Evolutionary conservation across 2,888 invertebrate species (phyloP), one percentile per base, ranked within the genome.

Genomic region (Eupelmus urozonus): DNA sequence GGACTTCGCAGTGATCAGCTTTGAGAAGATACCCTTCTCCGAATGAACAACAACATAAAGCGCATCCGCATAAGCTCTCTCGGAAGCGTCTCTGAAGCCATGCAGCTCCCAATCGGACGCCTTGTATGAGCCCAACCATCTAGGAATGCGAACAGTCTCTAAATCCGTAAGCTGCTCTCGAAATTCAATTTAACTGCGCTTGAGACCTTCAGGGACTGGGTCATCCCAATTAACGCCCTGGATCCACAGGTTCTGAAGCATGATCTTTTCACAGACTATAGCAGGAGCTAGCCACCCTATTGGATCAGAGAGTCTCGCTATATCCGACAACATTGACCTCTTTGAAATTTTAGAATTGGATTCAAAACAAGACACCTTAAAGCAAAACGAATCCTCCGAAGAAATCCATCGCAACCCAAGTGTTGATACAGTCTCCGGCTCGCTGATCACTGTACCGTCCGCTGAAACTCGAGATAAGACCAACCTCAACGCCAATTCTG

Each of bases 81-180:
- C 65, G 1, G 65, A 65, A 7, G 65, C 49, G n/a, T 65, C 49
- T 9, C 42, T 42, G 13, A 62, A 66, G 0, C 66, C 9, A 20
- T 66, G 66, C 18, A 66, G 2, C 0, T n/a, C 1, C 34, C 66
- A 66, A 1, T 27, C 1, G 0, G 66, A 34, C 7, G 9, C 1
- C 1, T 13, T 29, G 27, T 16, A 25, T 2, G 27, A 16, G 13
- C 16, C 29, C 13, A 27, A 11, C 25, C 25, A 57, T 1, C 57
- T 7, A 11, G 57, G 57, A 25, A 57, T 55, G 13, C 23, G 20
- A 23, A 23, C 2, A 20, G 4, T 2, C 13, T 59, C 59, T 7
- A 29, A 29, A n/a, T 59, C 29, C 2, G 34, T 3, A 2, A 59
- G 29, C 7, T 29, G 9, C 29, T 29, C 3, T 13, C 16, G 9